Conservation (phyloP, 1,140 invertebrate species). For the Mactra quadrangularis region DNA sequence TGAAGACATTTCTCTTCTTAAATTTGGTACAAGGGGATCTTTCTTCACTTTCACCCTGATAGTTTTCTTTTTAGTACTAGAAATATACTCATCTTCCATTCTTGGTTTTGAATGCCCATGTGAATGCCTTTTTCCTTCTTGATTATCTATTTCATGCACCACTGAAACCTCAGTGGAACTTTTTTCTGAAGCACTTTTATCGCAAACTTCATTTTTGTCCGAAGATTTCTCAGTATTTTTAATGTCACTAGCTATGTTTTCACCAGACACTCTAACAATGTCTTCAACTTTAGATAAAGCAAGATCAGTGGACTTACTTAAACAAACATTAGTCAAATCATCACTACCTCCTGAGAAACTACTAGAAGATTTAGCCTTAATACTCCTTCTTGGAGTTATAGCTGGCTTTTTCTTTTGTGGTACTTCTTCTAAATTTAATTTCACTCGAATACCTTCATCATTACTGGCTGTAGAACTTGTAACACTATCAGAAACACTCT, state of each 20-base stretch:
- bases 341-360: neutral
- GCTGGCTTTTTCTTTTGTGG: slow-evolving; percentile 37
- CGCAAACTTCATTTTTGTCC: too few relatives aligned
- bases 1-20: neutral
- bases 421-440: slow-evolving; percentile 26
- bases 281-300: neutral
- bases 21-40: slow-evolving; percentile 27
- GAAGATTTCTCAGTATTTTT: neutral
- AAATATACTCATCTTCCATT: neutral
- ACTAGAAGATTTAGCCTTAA: neutral
- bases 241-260: neutral
- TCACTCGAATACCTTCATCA: slow-evolving; percentile 36
- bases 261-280: neutral
- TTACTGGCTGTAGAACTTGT: neutral
- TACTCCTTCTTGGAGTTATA: slow-evolving; percentile 55
- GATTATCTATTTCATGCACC: too few relatives aligned
- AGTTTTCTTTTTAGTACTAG: slow-evolving; percentile 45
- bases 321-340: neutral
- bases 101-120: neutral
- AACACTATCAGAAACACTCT: too few relatives aligned
- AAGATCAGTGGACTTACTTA: neutral
- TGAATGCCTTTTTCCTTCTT: too few relatives aligned
- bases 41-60: slow-evolving; percentile 49
- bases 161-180: too few relatives aligned
- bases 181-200: too few relatives aligned